Evolutionary conservation across 2,113 vertebrate genomes (phyloP), one percentile per base, ranked within the genome.

Genomic region (Sebastes schlegelii): DNA sequence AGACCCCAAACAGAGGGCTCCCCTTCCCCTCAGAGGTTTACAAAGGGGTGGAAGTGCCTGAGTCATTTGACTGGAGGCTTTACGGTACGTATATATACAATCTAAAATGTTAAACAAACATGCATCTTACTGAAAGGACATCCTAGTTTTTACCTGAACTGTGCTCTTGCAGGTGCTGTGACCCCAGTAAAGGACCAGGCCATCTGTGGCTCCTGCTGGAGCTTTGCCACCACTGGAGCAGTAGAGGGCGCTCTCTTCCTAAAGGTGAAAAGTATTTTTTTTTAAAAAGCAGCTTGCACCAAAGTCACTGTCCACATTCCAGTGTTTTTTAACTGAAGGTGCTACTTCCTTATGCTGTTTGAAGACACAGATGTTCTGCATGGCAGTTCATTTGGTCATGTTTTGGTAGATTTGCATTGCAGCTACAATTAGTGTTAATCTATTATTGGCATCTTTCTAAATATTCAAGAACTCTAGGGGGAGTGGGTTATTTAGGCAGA

Each of bases 141-240:
- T 9, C 21, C 1, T n/a, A 19, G 8, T 12, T 16, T 74, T 64
- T n/a, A 62, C 14, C 8, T 45, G 1, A 2, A 3, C 43, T 62
- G 17, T 62, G 21, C 42, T 10, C 12, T 23, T 72, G 8, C 90
- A 97, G 97, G 97, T 0, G 97, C 97, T 0, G 95, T 96, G 80
- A 96, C 95, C 1, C 95, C 95, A 0, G 95, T 96, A 49, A 95
- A 95, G 83, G 95, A 96, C 79, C 94, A 96, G 91, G 96, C 95
- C n/a, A 93, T 95, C 57, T 96, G 96, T 42, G 96, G 95, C 11
- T 96, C 95, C 65, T 96, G 94, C 82, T 96, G 95, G 95, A 95
- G 94, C 80, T 97, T 95, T 85, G 94, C 94, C 81, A 93, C 92
- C 60, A 95, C 92, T 8, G 95, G 95, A 34, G 74, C 95, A 76